Evolutionary conservation across 2,888 invertebrate genomes (phyloP).

Genomic region (Diadegma fenestrale): DNA sequence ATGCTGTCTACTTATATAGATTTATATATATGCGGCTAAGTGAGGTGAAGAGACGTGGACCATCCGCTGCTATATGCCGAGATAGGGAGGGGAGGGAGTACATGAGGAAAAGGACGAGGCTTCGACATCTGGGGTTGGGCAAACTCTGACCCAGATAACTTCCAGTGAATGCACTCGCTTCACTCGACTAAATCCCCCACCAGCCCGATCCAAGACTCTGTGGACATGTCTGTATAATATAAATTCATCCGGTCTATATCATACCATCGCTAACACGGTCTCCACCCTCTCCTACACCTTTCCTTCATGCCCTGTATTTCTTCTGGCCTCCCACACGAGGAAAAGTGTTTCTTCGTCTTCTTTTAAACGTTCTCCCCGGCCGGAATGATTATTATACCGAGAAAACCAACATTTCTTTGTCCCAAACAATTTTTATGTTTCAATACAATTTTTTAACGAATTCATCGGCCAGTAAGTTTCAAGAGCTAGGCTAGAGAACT

Average conservation of each 20-base stretch:
- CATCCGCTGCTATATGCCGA: slow-evolving; percentile 26
- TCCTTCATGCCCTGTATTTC: not conserved
- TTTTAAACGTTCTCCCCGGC: slow-evolving; percentile 1
- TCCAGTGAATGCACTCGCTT: slow-evolving; percentile 78
- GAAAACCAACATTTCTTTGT: not conserved
- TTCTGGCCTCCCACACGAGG: slow-evolving; percentile 1
- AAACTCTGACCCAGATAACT: slow-evolving; percentile 82
- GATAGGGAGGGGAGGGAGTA: slow-evolving; percentile 8
- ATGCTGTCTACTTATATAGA: slow-evolving; percentile 36
- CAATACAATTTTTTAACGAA: not conserved
- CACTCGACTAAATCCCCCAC: slow-evolving; percentile 51
- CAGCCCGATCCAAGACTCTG: slow-evolving; percentile 42
- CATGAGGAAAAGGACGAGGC: slow-evolving; percentile 62
- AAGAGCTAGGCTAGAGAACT: not conserved
- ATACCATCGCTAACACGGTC: not conserved
- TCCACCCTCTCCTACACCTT: not conserved
- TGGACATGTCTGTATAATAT: slow-evolving; percentile 56
- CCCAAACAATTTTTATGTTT: not conserved
- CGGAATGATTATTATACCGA: too few species aligned
- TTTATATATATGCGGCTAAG: not conserved
- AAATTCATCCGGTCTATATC: slow-evolving; percentile 63
- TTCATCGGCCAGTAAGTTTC: not conserved
- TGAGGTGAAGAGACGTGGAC: slow-evolving; percentile 30
- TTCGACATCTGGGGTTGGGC: slow-evolving; percentile 75
- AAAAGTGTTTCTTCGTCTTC: slow-evolving; percentile 17